Percentiles rank a stretch among this genome's conserved stretches.
Conservation (phyloP, 2,113 vertebrate genomes). For the Seriola aureovittata region DNA sequence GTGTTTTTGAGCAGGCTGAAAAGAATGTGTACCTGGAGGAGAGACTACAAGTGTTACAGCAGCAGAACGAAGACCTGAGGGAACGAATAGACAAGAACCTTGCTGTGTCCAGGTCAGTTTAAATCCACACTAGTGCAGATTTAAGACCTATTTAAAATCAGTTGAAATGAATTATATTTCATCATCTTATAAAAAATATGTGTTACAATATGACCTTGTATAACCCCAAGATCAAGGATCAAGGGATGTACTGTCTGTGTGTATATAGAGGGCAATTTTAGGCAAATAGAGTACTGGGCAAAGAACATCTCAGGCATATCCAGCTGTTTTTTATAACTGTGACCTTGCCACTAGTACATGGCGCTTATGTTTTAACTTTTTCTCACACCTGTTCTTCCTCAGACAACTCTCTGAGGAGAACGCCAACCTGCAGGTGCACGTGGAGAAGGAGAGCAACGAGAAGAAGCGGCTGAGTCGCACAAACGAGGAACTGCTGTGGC, state of each 20-base stretch:
- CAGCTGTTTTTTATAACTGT: neutral
- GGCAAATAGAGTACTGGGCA: neutral
- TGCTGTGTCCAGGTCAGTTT: conserved; percentile 89
- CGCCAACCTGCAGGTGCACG: conserved; percentile 93
- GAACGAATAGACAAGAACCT: conserved; percentile 94
- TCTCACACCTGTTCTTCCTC: conserved; percentile 7
- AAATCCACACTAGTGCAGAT: neutral
- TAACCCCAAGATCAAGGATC: no score
- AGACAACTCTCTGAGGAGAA: conserved; percentile 97
- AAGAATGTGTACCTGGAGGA: conserved; percentile 95
- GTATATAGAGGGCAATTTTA: neutral
- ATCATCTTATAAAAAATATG: no score
- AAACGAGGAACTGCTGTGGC: conserved; percentile 97
- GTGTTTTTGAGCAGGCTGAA: conserved; percentile 89
- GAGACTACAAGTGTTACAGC: conserved; percentile 93
- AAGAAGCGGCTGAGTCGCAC: conserved; percentile 96
- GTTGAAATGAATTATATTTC: neutral
- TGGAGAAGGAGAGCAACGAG: conserved; percentile 96
- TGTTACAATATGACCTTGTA: no score
- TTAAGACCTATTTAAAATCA: neutral
- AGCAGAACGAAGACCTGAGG: conserved; percentile 96
- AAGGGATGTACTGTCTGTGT: no score
- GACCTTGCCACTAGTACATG: neutral
- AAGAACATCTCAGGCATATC: neutral
- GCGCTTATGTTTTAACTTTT: neutral